These are phyloP conservation scores for Varecia variegata DNA, from an alignment of 2,797 vertebrate genomes.

Conservation along the genomic window DNA sequence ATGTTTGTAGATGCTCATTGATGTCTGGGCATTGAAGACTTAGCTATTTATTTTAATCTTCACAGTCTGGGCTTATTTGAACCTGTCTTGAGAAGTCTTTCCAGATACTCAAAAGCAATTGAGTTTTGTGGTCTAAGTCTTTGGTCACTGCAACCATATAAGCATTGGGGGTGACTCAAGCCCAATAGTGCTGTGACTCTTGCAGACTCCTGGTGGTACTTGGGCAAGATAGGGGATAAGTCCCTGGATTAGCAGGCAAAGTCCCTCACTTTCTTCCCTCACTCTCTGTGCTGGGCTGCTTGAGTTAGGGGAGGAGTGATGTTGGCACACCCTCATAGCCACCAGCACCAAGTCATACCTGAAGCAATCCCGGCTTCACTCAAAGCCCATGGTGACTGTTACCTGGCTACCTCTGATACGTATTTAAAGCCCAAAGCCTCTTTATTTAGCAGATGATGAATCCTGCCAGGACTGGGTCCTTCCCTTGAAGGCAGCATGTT, in stretches of 20 bases:
- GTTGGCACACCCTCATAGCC: neutral
- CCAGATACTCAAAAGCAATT: neutral
- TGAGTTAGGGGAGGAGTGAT: neutral
- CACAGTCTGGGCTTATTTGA: neutral
- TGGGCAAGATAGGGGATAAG: neutral
- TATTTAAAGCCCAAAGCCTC: neutral
- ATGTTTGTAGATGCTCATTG: neutral
- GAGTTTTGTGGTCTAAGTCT: neutral
- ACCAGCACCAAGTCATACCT: neutral
- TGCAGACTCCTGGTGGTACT: neutral
- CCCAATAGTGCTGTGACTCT: neutral
- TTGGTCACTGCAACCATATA: neutral
- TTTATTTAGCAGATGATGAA: neutral
- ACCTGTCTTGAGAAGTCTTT: neutral
- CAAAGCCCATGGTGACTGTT: neutral
- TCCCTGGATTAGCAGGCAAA: neutral
- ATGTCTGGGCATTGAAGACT: neutral
- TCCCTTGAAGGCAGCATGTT: too few species aligned
- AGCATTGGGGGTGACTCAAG: neutral
- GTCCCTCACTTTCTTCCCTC: neutral
- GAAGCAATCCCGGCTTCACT: neutral
- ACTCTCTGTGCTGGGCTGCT: neutral
- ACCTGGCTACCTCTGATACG: neutral
- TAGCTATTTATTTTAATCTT: neutral
- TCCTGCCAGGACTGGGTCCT: neutral